These are phyloP conservation scores for Luehdorfia chinensis DNA, from an alignment of 1,140 invertebrate species.

Conservation along the genomic window DNA sequence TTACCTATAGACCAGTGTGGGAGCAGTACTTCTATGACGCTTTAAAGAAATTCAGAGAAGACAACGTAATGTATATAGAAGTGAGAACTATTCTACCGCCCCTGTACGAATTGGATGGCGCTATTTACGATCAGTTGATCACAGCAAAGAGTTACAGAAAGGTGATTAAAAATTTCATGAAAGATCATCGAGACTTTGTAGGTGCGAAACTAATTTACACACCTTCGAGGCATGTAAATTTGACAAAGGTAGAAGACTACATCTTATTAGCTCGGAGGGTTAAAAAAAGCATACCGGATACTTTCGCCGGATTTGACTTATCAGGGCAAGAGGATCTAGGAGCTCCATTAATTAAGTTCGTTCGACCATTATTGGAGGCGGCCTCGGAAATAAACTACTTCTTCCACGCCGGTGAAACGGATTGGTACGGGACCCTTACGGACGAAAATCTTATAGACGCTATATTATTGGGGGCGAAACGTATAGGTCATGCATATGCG, in stretches of 20 bases:
- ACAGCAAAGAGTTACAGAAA: constrained; percentile 80
- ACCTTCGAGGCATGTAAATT: constrained; percentile 70
- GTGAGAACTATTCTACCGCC: constrained; percentile 78
- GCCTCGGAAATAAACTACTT: constrained; percentile 81
- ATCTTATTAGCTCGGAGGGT: constrained; percentile 62
- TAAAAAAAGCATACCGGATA: constrained; percentile 64
- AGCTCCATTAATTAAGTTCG: constrained; percentile 79
- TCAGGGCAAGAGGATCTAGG: constrained; percentile 86
- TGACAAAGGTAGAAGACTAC: constrained; percentile 55
- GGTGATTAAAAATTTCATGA: constrained; percentile 77
- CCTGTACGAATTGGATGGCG: constrained; percentile 83
- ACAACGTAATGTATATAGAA: constrained; percentile 90
- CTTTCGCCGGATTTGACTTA: constrained; percentile 86
- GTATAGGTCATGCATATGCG: constrained; percentile 83
- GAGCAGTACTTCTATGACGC: constrained; percentile 85
- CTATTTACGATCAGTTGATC: constrained; percentile 71
- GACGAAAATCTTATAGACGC: constrained; percentile 89
- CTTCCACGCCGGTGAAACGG: constrained; percentile 91
- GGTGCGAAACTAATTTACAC: constrained; percentile 86
- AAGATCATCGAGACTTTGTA: constrained; percentile 81
- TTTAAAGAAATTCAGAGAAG: constrained; percentile 83
- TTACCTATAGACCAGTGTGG: constrained; percentile 85
- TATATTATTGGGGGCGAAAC: constrained; percentile 84
- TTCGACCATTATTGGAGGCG: constrained; percentile 76
- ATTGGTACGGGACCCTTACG: constrained; percentile 81